phyloP scores from a whole-genome alignment of 1,140 invertebrate genomes.

The Lepeophtheirus salmonis region DNA sequence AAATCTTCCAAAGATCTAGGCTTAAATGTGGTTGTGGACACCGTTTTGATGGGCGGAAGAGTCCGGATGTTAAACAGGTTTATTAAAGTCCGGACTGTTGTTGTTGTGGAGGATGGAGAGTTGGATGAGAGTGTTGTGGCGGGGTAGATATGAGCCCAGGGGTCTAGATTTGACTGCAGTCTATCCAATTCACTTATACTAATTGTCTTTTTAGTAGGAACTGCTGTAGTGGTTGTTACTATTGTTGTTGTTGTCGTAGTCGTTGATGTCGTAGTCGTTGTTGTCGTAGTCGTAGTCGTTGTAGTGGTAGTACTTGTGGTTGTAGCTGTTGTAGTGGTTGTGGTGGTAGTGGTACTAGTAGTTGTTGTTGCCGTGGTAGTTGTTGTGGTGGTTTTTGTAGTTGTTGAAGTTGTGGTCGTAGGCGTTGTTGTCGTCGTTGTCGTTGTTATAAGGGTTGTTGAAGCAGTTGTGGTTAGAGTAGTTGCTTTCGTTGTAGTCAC shows the following conservation, averaged over 20 bases:
- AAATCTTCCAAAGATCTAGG: constrained; percentile 12
- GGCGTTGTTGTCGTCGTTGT: not conserved
- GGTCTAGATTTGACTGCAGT: constrained; percentile 10
- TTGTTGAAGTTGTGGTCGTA: not conserved
- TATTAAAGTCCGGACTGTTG: not conserved
- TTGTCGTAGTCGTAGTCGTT: not conserved
- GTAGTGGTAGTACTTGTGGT: not conserved
- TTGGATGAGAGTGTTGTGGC: not conserved
- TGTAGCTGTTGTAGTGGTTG: not conserved
- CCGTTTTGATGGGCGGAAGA: not conserved
- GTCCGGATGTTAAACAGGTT: constrained; percentile 13
- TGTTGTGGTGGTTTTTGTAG: not conserved
- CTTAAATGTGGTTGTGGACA: constrained; percentile 5
- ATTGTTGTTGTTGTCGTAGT: not conserved
- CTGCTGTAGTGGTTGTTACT: not conserved
- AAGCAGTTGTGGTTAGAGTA: not conserved
- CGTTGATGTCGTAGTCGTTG: not conserved
- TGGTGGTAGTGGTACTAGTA: not conserved
- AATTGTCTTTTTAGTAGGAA: not conserved
- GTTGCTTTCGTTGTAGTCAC: not conserved
- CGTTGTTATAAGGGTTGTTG: not conserved
- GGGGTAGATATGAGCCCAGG: constrained; percentile 11
- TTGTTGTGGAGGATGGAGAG: not conserved
- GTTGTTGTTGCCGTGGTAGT: not conserved
- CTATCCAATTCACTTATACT: constrained; percentile 8